Evolutionary conservation across 2,797 vertebrate species (phyloP).

Genomic region (Phyllotis vaccarum): DNA sequence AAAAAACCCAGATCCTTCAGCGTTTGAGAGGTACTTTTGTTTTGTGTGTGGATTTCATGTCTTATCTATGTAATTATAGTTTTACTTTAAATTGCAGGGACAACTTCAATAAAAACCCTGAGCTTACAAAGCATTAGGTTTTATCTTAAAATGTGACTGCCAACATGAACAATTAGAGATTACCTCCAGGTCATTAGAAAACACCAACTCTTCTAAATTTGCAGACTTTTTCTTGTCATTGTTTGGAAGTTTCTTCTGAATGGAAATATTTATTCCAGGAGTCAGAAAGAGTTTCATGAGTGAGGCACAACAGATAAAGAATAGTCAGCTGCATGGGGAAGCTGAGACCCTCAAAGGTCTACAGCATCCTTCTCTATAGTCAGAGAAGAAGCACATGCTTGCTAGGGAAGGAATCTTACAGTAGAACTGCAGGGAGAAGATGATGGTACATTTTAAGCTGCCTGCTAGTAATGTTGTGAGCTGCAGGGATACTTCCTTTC

Average conservation of each 20-base stretch:
- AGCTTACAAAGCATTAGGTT: not conserved
- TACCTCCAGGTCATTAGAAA: not conserved
- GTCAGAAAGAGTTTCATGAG: fast-evolving
- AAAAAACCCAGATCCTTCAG: not conserved
- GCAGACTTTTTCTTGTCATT: not conserved
- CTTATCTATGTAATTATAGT: not conserved
- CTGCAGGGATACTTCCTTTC: too few relatives aligned
- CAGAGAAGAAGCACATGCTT: not conserved
- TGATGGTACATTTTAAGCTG: not conserved
- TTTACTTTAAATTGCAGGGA: not conserved
- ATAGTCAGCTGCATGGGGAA: not conserved
- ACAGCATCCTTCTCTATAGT: too few relatives aligned
- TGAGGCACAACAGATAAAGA: not conserved
- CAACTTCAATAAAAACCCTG: not conserved
- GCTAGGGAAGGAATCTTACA: too few relatives aligned
- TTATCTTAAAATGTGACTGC: not conserved
- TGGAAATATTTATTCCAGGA: not conserved
- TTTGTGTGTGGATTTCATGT: not conserved
- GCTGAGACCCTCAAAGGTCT: not conserved
- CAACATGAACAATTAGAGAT: not conserved
- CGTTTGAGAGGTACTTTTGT: not conserved
- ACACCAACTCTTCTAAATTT: not conserved
- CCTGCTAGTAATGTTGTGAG: not conserved
- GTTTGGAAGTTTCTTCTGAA: not conserved
- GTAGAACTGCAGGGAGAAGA: not conserved